These are phyloP conservation scores for Sebastes melanostomus DNA, from an alignment of 2,797 vertebrate genomes.

Conservation along the genomic window DNA sequence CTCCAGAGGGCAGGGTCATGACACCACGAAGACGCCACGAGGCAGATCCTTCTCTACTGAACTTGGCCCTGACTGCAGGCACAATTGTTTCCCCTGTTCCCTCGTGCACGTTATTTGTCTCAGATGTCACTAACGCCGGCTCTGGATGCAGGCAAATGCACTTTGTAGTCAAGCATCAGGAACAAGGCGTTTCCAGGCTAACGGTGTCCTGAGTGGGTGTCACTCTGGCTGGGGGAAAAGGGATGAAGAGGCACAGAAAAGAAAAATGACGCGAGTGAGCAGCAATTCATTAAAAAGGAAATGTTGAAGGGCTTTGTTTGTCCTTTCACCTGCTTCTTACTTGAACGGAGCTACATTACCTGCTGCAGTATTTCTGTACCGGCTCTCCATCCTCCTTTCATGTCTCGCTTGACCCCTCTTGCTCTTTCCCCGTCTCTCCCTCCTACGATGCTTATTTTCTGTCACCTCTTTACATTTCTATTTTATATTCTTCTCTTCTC, in stretches of 20 bases:
- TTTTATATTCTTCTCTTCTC: neutral
- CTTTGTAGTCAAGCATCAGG: conserved; percentile 28
- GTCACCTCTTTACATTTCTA: conserved; percentile 8
- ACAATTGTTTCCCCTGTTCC: neutral
- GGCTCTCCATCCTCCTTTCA: neutral
- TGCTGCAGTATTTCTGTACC: neutral
- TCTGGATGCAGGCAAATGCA: conserved; percentile 26
- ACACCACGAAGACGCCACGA: neutral
- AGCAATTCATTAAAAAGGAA: conserved; percentile 31
- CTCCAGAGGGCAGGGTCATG: conserved; percentile 24
- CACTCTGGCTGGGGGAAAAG: neutral
- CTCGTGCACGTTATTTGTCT: neutral
- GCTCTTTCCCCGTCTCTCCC: neutral
- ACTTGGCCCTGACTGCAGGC: neutral
- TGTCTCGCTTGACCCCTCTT: neutral
- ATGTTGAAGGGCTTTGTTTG: conserved; percentile 31
- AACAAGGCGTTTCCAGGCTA: conserved; percentile 18
- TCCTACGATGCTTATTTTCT: conserved; percentile 9
- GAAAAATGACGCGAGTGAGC: neutral
- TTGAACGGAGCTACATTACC: conserved; percentile 2
- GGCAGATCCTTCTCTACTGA: neutral
- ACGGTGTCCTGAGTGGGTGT: conserved; percentile 10
- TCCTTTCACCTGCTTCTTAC: conserved; percentile 19
- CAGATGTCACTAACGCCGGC: neutral
- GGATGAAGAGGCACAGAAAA: neutral